Evolutionary conservation across 1,140 invertebrate genomes (phyloP), one percentile per base, ranked within the genome.

Genomic region (Luehdorfia chinensis): DNA sequence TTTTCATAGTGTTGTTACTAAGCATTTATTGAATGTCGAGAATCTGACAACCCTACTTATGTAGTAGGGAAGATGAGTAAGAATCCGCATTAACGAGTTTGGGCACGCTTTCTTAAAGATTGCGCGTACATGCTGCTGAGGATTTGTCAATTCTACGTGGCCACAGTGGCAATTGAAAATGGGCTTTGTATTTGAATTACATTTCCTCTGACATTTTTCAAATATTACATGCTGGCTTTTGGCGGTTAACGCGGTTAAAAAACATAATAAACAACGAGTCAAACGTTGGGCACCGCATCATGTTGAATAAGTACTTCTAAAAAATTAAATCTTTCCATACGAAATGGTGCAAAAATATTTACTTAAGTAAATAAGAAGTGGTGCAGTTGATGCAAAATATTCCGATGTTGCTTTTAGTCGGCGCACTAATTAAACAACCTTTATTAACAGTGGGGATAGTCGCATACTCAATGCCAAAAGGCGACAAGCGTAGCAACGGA

Each of bases 391-490:
- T n/a, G n/a, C n/a, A n/a, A n/a, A n/a, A n/a, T 21, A 6, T 21
- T 21, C 19, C 19, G 19, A 21, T 21, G 19, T 21, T 21, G 19
- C 19, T 3, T 21, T 21, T 21, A 6, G 19, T 21, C 2, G 19
- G 19, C 2, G 19, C 19, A 3, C 6, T 21, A 6, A 21, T 21
- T 34, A 8, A 1, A 37, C 12, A 28, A 19, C 34, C 46, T 57
- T 55, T 56, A 14, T 74, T 77, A 78, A 18, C 89, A 96, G 95
- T 94, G 64, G 94, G 94, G 31, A 89, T 97, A 7, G 79, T 95
- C 0, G 92, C 92, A 5, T 97, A 97, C 76, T 90, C 91, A 15
- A 95, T 96, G 88, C 94, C 94, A 0, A 92, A 95, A 65, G 95
- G 95, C n/a, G 86, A 90, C 55, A 87, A 88, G n/a, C 92, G 96